Conservation (phyloP, 2,113 vertebrate species). For the Prietella phreatophila region DNA sequence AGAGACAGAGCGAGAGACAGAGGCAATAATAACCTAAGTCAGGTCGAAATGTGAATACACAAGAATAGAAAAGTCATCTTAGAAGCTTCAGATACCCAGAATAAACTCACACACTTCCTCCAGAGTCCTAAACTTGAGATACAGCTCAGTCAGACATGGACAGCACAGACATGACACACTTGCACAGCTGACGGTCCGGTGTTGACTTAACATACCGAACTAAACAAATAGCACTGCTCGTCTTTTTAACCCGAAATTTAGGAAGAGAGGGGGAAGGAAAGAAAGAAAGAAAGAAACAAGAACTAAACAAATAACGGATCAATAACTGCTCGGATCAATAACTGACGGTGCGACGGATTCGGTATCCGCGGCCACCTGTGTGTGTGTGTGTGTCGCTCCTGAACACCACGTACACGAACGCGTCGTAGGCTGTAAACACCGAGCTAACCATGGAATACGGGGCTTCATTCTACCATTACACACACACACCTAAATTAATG, state of each 20-base stretch:
- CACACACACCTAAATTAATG: too few relatives aligned
- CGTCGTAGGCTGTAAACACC: not conserved
- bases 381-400: conserved; percentile 10
- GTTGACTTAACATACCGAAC: not conserved
- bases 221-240: not conserved
- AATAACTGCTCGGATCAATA: conserved; percentile 18
- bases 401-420: not conserved
- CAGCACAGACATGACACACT: not conserved
- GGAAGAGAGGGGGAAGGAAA: too few relatives aligned
- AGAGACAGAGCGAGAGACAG: too few relatives aligned
- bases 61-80: not conserved
- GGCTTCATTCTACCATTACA: not conserved
- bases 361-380: conserved; percentile 24
- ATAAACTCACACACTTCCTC: not conserved
- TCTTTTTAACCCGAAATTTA: not conserved
- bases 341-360: conserved; percentile 14
- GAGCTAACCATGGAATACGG: not conserved
- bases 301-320: not conserved
- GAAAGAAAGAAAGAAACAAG: too few relatives aligned
- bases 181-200: not conserved
- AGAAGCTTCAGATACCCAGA: not conserved
- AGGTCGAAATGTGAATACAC: not conserved
- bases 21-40: not conserved
- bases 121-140: too few relatives aligned
- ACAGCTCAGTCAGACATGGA: too few relatives aligned